Evolutionary conservation across 2,888 invertebrate genomes (phyloP).

Genomic region (Polymixis lichenea): DNA sequence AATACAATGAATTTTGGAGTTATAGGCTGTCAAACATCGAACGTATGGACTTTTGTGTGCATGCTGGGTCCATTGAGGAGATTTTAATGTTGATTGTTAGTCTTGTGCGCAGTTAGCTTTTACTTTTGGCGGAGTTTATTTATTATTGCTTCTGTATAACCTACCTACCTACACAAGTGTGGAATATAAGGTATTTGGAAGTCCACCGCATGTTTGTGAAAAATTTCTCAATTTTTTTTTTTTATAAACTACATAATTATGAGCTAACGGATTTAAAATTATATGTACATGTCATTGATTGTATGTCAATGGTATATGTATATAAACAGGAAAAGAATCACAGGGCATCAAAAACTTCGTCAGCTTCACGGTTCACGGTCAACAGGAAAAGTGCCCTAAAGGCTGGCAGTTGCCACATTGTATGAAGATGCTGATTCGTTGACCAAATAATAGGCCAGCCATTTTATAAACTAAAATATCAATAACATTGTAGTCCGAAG

Average conservation of each 20-base stretch:
- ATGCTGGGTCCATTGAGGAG: conserved; percentile 33
- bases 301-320: too few relatives aligned
- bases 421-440: too few relatives aligned
- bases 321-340: too few relatives aligned
- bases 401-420: too few relatives aligned
- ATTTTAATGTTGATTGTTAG: conserved; percentile 8
- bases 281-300: too few relatives aligned
- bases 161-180: not conserved
- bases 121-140: not conserved
- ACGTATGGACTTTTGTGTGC: conserved; percentile 39
- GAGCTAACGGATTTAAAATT: too few relatives aligned
- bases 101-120: conserved; percentile 1
- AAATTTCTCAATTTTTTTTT: not conserved
- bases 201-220: not conserved
- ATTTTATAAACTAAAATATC: not conserved
- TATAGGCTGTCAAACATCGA: conserved; percentile 59
- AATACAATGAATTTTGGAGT: conserved; percentile 56
- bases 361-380: too few relatives aligned
- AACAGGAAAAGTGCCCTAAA: too few relatives aligned
- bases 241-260: too few relatives aligned
- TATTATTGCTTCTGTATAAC: not conserved
- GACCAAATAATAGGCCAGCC: too few relatives aligned
- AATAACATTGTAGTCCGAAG: not conserved
- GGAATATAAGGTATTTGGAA: not conserved
- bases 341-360: too few relatives aligned